phyloP scores from a whole-genome alignment of 2,888 invertebrate genomes.

The Physocephala rufipes region DNA sequence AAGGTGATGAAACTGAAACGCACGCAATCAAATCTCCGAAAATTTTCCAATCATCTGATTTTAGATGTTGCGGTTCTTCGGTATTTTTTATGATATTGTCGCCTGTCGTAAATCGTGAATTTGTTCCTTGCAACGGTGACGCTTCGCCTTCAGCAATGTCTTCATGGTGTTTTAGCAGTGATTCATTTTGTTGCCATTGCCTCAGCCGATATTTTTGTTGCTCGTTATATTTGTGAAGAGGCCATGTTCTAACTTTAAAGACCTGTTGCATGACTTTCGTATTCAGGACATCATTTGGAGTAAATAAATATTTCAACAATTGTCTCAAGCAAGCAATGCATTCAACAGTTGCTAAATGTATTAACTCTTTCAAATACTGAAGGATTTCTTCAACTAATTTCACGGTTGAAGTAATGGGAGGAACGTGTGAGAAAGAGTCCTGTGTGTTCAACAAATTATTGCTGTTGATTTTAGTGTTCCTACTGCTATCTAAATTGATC shows the following conservation, averaged over 20 bases:
- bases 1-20: slow-evolving; percentile 59
- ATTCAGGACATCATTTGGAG: slow-evolving; percentile 71
- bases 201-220: slow-evolving; percentile 10
- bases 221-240: slow-evolving; percentile 42
- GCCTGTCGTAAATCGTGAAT: slow-evolving; percentile 10
- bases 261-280: slow-evolving; percentile 54
- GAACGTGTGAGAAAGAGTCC: slow-evolving; percentile 28
- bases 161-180: slow-evolving; percentile 42
- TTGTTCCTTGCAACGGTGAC: slow-evolving; percentile 35
- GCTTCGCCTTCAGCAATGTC: neutral
- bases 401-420: slow-evolving; percentile 47
- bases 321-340: slow-evolving; percentile 80
- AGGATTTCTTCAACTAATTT: slow-evolving; percentile 76
- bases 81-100: slow-evolving; percentile 39
- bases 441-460: slow-evolving; percentile 32
- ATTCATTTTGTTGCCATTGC: slow-evolving; percentile 31
- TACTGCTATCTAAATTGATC: slow-evolving; percentile 33
- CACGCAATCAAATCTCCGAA: slow-evolving; percentile 59
- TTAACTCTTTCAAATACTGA: slow-evolving; percentile 74
- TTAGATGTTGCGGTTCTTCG: neutral
- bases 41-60: slow-evolving; percentile 54
- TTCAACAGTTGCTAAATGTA: slow-evolving; percentile 74
- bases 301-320: slow-evolving; percentile 76
- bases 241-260: slow-evolving; percentile 52
- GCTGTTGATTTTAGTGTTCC: slow-evolving; percentile 5